Evolutionary conservation across 1,140 invertebrate genomes (phyloP).

Genomic region (Eulimnadia texana): DNA sequence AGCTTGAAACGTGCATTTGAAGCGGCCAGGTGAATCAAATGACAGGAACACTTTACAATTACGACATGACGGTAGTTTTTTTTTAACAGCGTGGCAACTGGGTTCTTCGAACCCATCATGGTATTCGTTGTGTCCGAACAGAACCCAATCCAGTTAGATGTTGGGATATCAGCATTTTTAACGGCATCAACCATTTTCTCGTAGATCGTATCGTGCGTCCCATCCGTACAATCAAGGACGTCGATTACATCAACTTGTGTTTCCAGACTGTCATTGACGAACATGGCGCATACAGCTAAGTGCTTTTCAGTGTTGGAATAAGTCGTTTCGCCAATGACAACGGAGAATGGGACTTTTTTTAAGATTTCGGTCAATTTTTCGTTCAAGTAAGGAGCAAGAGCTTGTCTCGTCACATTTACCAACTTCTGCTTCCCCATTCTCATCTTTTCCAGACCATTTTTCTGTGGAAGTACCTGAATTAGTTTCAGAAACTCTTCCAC

Average conservation of each 20-base stretch:
- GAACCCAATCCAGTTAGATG: constrained; percentile 14
- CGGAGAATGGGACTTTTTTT: background rate
- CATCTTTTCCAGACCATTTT: background rate
- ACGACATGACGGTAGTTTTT: constrained; percentile 11
- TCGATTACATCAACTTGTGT: constrained; percentile 1
- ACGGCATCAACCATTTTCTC: background rate
- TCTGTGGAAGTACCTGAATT: background rate
- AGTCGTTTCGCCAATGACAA: background rate
- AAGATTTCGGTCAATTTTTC: background rate
- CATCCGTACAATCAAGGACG: background rate
- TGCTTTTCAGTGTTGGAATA: background rate
- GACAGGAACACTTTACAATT: constrained; percentile 18
- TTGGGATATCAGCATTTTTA: background rate
- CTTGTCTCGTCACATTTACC: background rate
- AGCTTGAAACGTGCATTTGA: constrained; percentile 18
- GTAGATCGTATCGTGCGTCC: background rate
- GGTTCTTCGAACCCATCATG: constrained; percentile 16
- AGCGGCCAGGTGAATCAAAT: constrained; percentile 17
- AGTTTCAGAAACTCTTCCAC: background rate
- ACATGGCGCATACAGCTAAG: background rate
- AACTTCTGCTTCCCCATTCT: background rate
- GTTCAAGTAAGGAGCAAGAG: background rate
- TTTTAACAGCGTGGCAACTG: constrained; percentile 16
- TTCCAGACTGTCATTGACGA: background rate
- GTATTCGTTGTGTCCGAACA: constrained; percentile 19